Evolutionary conservation across 2,113 vertebrate genomes (phyloP), one percentile per base, ranked within the genome.

Genomic region (Tiliqua scincoides): DNA sequence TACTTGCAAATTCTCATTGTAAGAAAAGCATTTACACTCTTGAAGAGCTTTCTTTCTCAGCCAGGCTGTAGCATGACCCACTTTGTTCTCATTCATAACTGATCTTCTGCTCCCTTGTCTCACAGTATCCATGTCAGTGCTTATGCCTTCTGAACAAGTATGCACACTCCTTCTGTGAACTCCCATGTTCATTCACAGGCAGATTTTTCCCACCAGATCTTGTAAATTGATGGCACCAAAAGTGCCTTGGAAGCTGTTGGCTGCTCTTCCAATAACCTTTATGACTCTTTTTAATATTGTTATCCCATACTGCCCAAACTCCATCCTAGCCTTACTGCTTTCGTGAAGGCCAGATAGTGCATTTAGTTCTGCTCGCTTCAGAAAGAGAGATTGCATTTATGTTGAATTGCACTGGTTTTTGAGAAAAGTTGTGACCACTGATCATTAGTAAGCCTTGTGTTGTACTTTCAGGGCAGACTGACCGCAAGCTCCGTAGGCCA

Each of bases 401-500:
- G 23, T 59, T 18, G 35, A 67, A 15, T 30, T n/a, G 15, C 17
- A 2, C 48, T 79, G 75, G 9, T 43, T 70, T 70, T 48, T 48
- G 8, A 48, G 8, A 48, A 48, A 48, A 8, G 23, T 4, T 15
- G 8, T 15, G 17, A 57, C 18, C 17, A 8, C 57, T 54, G 52
- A 3, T 21, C 40, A 40, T 20, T n/a, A n/a, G 68, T 43, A 15
- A 57, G 37, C 48, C 40, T 23, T n/a, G 63, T 83, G 57, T 12
- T 89, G 8, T 86, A 37, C 81, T 93, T 97, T 23, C 95, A 99
- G 98, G 98, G 98, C 83, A 97, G 96, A 85, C 94, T 99, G 92
- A 98, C 98, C 0, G 99, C 98, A 0, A 99, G 98, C 89, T 97
- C 98, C 4, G 98, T 99, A 91, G 99, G 98, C 73, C 98, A 99